Conservation (phyloP, 1,140 invertebrate genomes). For the Drosophila funebris region DNA sequence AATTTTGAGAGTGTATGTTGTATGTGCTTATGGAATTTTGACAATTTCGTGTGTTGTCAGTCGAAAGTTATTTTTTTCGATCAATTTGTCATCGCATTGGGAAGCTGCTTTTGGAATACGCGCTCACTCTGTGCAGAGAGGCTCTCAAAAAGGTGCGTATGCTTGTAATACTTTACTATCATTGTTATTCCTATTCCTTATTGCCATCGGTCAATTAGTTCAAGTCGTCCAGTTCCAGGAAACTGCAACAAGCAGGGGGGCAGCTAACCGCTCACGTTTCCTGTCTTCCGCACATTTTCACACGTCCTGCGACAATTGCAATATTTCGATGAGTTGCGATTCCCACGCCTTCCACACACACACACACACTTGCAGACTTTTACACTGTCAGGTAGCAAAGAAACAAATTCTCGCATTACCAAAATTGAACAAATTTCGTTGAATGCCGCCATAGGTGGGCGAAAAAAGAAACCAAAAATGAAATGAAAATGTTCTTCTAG, state of each 20-base stretch:
- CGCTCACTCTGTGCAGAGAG: slow-evolving; percentile 12
- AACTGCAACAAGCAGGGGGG: slow-evolving; percentile 15
- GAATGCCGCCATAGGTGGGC: slow-evolving; percentile 68
- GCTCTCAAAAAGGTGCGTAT: slow-evolving; percentile 35
- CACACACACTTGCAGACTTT: not conserved
- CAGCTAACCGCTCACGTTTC: slow-evolving; percentile 49
- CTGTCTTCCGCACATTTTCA: slow-evolving; percentile 72
- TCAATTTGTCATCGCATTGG: slow-evolving; percentile 30
- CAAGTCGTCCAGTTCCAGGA: not conserved
- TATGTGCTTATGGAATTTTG: slow-evolving; percentile 38
- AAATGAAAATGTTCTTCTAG: slow-evolving; percentile 37
- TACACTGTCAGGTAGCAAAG: slow-evolving; percentile 48
- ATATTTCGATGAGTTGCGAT: slow-evolving; percentile 51
- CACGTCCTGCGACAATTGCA: slow-evolving; percentile 70
- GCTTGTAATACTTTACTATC: not conserved
- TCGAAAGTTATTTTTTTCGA: slow-evolving; percentile 36
- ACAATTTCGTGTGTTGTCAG: slow-evolving; percentile 40
- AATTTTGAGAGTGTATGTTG: slow-evolving; percentile 18
- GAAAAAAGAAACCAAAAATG: slow-evolving; percentile 13
- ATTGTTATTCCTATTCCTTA: slow-evolving; percentile 24
- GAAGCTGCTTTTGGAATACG: slow-evolving; percentile 39
- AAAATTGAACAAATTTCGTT: slow-evolving; percentile 42
- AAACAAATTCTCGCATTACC: slow-evolving; percentile 32
- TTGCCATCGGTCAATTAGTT: slow-evolving; percentile 20
- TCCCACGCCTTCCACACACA: slow-evolving; percentile 59